Conservation (phyloP, 1,140 invertebrate species). For the Samia ricini region DNA sequence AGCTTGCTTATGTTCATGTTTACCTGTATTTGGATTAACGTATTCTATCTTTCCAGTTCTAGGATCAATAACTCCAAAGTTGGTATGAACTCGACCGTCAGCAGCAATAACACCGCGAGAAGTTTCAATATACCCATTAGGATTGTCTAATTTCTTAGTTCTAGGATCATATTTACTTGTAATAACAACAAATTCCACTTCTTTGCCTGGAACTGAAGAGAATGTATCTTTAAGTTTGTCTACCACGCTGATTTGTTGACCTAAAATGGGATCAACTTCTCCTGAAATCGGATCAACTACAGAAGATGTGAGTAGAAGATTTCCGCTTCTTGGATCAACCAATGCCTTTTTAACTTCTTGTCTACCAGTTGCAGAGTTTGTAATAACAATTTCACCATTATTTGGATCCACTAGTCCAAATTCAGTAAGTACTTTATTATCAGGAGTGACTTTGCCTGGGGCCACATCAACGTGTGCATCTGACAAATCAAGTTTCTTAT, state of each 20-base stretch:
- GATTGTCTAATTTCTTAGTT: slow-evolving; percentile 70
- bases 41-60: slow-evolving; percentile 68
- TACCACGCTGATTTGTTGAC: slow-evolving; percentile 74
- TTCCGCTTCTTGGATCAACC: slow-evolving; percentile 77
- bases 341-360: slow-evolving; percentile 59
- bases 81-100: slow-evolving; percentile 71
- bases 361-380: slow-evolving; percentile 51
- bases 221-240: slow-evolving; percentile 55
- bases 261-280: slow-evolving; percentile 66
- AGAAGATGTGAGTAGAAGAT: slow-evolving; percentile 76
- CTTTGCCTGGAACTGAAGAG: slow-evolving; percentile 37
- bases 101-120: slow-evolving; percentile 62
- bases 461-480: slow-evolving; percentile 78
- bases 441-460: slow-evolving; percentile 73
- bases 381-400: slow-evolving; percentile 71
- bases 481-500: slow-evolving; percentile 76
- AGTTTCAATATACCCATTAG: slow-evolving; percentile 70
- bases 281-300: slow-evolving; percentile 81
- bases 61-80: slow-evolving; percentile 76
- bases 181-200: slow-evolving; percentile 72
- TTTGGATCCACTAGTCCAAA: slow-evolving; percentile 75
- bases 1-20: slow-evolving; percentile 71
- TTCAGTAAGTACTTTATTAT: slow-evolving; percentile 73
- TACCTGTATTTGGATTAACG: slow-evolving; percentile 72
- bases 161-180: slow-evolving; percentile 76